These are phyloP conservation scores for Darevskia nairensis DNA, from an alignment of 2,797 vertebrate genomes.

Conservation along the genomic window DNA sequence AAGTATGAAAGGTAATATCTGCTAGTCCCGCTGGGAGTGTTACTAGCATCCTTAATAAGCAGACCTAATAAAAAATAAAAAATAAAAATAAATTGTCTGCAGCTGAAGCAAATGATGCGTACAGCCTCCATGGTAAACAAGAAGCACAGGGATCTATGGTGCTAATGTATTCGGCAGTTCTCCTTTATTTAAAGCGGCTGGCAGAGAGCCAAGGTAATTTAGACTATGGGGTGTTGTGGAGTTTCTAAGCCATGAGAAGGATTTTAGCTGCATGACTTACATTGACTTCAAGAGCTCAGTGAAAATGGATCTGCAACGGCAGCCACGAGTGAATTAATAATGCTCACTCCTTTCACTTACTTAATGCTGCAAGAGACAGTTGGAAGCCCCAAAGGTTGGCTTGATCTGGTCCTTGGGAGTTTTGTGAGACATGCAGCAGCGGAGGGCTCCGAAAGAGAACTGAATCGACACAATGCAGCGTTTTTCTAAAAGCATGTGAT, in stretches of 20 bases:
- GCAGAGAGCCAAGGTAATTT: constrained; percentile 53
- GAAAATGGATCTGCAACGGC: constrained; percentile 51
- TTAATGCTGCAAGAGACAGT: constrained; percentile 41
- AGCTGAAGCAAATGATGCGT: constrained; percentile 55
- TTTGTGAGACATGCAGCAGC: constrained; percentile 16
- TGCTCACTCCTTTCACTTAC: constrained; percentile 34
- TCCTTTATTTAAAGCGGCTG: constrained; percentile 59
- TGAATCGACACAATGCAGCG: neutral
- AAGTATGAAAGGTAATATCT: constrained; percentile 14
- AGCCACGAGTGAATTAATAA: constrained; percentile 53
- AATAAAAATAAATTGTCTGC: constrained; percentile 38
- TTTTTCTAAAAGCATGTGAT: neutral
- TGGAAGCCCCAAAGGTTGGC: constrained; percentile 36
- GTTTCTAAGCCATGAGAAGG: constrained; percentile 51
- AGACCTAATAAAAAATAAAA: constrained; percentile 43
- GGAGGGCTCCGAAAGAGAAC: constrained; percentile 25
- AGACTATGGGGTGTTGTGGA: constrained; percentile 43
- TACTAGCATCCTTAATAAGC: constrained; percentile 56
- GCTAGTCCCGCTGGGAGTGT: constrained; percentile 27
- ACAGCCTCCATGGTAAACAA: constrained; percentile 51
- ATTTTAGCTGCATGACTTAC: constrained; percentile 58
- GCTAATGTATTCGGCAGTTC: constrained; percentile 46
- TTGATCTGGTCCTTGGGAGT: constrained; percentile 35
- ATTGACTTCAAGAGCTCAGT: constrained; percentile 50
- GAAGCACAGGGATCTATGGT: constrained; percentile 42